phyloP scores from a whole-genome alignment of 2,888 invertebrate genomes.

The Luperina testacea region DNA sequence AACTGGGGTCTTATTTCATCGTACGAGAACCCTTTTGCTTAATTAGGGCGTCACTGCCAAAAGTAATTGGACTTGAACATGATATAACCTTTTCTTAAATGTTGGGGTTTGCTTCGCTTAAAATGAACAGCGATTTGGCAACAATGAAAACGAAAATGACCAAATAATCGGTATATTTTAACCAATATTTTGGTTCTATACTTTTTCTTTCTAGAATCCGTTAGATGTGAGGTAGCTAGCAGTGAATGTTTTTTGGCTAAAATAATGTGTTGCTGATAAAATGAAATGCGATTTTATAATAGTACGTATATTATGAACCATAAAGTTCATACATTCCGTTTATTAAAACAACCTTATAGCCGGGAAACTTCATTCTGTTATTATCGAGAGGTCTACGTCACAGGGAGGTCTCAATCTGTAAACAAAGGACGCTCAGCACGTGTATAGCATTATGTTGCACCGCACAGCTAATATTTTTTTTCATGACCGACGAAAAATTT shows the following conservation, averaged over 20 bases:
- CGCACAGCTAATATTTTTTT: no score
- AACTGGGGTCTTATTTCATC: constrained; percentile 29
- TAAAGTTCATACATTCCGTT: no score
- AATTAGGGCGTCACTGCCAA: constrained; percentile 14
- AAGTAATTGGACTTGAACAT: constrained; percentile 27
- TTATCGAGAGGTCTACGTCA: background rate
- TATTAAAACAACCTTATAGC: no score
- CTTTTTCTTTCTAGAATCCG: background rate
- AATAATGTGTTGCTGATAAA: no score
- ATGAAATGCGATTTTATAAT: no score
- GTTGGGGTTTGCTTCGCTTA: background rate
- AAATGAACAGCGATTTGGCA: background rate
- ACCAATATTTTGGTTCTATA: background rate
- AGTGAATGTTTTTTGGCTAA: background rate
- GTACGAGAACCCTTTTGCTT: constrained; percentile 3
- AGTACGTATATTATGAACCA: no score
- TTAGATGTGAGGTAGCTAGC: background rate
- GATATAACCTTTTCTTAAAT: constrained; percentile 32
- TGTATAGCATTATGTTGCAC: background rate
- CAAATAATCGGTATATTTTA: background rate
- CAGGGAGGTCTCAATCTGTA: background rate
- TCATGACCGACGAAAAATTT: no score
- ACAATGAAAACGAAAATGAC: background rate
- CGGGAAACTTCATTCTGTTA: no score
- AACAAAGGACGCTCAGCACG: background rate